Base-by-base conservation (phyloP, 2,113 vertebrate genomes). In the Plecturocebus donacophilus region DNA sequence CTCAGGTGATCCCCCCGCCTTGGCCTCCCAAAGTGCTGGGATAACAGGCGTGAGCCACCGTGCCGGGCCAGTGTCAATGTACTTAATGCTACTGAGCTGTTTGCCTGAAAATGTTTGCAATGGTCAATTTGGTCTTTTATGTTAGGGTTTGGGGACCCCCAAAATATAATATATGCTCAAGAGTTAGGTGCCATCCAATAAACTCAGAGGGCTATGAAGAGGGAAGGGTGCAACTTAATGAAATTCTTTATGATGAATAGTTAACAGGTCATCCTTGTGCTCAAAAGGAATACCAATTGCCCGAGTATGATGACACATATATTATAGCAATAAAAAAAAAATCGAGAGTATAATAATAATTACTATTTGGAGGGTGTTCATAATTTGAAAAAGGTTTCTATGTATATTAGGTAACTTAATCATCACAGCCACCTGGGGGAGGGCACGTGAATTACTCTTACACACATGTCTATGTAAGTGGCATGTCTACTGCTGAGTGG, bases 371-470 rank as follows among this genome's bases (percentile, higher is more conserved):
- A 16, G 42, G n/a, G 61, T 20, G 38, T 71, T 70, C 71, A 68
- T 71, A 49, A 45, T 5, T 35, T 52, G 23, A 64, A 68, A 80
- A 80, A 5, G 30, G 17, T 56, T 83, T 81, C 52, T 81, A n/a
- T 21, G 13, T 0, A 42, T 12, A 12, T 23, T 19, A 52, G 38
- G 35, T 30, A 13, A 13, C 13, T 20, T 42, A 16, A 42, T 23
- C 32, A 70, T 54, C 71, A 32, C 11, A 12, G 64, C 16, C 30
- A 32, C 49, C 16, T 11, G 49, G 19, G 27, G 3, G 16, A 3
- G 3, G 32, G 11, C 1, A 16, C 0, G 1, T 17, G 1, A 20
- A 13, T 30, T 12, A 23, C 5, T 7, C 9, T 4, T n/a, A 12
- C 1, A 12, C 6, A 10, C 32, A 0, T 11, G 38, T 61, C 52